Evolutionary conservation across 1,140 invertebrate species (phyloP).

Genomic region (Aphelinus atriplicis): DNA sequence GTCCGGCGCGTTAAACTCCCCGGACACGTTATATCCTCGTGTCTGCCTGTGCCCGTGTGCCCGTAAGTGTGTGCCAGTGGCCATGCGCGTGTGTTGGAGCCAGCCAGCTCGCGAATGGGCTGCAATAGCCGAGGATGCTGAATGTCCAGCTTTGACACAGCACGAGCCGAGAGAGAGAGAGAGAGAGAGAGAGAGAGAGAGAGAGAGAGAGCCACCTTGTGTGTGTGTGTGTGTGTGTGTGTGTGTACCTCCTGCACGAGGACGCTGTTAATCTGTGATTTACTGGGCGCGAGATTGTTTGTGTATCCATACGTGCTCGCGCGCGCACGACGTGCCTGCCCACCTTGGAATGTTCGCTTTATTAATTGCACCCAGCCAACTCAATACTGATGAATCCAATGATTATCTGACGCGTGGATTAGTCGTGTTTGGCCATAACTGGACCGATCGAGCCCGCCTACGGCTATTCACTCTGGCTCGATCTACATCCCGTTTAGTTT

Average conservation of each 20-base stretch:
- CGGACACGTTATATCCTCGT: no score
- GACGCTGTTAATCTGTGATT: constrained; percentile 25
- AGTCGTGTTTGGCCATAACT: no score
- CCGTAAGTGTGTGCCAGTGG: not conserved
- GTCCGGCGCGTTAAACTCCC: constrained; percentile 9
- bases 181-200: no score
- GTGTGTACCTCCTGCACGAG: not conserved
- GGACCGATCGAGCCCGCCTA: no score
- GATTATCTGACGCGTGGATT: not conserved
- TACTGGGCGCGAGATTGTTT: not conserved
- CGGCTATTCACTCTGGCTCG: no score
- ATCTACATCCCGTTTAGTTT: no score
- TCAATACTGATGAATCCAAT: constrained; percentile 9
- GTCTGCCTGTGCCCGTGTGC: not conserved
- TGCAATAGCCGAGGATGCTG: constrained; percentile 11
- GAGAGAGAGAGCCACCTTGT: no score
- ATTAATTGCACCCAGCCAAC: not conserved
- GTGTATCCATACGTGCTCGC: not conserved
- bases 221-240: no score
- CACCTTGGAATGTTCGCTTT: constrained; percentile 18
- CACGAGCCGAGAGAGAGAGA: no score
- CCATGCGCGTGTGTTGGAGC: not conserved
- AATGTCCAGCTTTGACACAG: not conserved
- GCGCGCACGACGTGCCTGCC: not conserved
- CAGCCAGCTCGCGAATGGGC: constrained; percentile 12